Evolutionary conservation across 2,888 invertebrate genomes (phyloP).

Genomic region (Electrophaes corylata): DNA sequence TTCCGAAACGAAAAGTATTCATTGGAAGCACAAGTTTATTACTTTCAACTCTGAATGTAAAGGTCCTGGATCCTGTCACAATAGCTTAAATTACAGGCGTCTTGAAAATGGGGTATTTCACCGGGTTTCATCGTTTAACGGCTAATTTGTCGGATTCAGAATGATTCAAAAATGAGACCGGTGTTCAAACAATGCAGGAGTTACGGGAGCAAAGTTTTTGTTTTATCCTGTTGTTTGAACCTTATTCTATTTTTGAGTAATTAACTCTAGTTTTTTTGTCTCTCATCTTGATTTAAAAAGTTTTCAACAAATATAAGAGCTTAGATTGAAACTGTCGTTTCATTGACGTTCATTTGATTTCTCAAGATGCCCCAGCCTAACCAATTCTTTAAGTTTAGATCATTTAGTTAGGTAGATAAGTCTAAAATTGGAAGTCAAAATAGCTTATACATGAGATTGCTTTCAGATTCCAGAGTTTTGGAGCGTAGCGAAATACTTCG

Average conservation of each 20-base stretch:
- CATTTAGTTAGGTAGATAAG: not conserved
- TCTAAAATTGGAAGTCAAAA: not conserved
- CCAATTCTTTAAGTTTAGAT: too few relatives aligned
- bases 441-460: not conserved
- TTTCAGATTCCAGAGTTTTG: not conserved
- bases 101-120: conserved; percentile 61
- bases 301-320: too few relatives aligned
- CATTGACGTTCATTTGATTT: too few relatives aligned
- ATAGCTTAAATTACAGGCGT: conserved; percentile 71
- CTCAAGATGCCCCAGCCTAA: too few relatives aligned
- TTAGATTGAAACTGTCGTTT: too few relatives aligned
- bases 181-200: conserved; percentile 9
- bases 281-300: not conserved
- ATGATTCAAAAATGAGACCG: not conserved
- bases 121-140: conserved; percentile 54
- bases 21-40: conserved; percentile 75
- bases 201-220: conserved; percentile 22
- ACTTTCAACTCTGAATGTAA: conserved; percentile 67
- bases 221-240: not conserved
- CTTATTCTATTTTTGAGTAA: not conserved
- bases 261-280: not conserved
- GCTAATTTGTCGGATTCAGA: conserved; percentile 24
- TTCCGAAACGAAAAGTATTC: conserved; percentile 66
- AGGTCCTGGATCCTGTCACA: conserved; percentile 63
- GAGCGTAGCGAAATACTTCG: not conserved